Evolutionary conservation across 2,888 invertebrate species (phyloP).

Genomic region (Chironomus tentans): DNA sequence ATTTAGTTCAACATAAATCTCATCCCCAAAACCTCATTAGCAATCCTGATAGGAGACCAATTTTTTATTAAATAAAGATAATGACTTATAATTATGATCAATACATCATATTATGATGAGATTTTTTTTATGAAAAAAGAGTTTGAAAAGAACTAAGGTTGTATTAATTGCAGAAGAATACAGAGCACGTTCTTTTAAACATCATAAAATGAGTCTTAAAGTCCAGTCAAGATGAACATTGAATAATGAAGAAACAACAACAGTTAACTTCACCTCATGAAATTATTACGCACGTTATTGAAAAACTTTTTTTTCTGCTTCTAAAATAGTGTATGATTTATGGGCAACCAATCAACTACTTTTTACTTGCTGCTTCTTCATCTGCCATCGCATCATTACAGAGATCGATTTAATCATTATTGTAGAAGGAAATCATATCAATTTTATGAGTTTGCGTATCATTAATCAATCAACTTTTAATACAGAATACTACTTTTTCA

Average conservation of each 20-base stretch:
- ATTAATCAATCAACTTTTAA: constrained; percentile 20
- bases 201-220: background rate
- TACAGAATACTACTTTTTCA: background rate
- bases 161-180: no score
- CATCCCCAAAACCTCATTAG: background rate
- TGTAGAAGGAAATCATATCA: constrained; percentile 12
- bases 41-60: background rate
- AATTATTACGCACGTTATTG: constrained; percentile 5
- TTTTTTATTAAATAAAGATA: background rate
- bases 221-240: background rate
- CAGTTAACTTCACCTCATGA: background rate
- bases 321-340: constrained; percentile 19
- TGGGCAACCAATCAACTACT: constrained; percentile 5
- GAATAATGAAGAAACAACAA: background rate
- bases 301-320: background rate
- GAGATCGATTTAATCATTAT: background rate
- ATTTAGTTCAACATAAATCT: no score
- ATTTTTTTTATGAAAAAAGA: background rate
- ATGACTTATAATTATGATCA: background rate
- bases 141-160: no score
- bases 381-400: background rate
- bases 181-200: no score
- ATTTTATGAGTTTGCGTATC: constrained; percentile 18
- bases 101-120: background rate
- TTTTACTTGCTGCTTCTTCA: background rate